These are phyloP conservation scores for Plutomurus gul DNA, from an alignment of 1,140 invertebrate species.

Conservation along the genomic window DNA sequence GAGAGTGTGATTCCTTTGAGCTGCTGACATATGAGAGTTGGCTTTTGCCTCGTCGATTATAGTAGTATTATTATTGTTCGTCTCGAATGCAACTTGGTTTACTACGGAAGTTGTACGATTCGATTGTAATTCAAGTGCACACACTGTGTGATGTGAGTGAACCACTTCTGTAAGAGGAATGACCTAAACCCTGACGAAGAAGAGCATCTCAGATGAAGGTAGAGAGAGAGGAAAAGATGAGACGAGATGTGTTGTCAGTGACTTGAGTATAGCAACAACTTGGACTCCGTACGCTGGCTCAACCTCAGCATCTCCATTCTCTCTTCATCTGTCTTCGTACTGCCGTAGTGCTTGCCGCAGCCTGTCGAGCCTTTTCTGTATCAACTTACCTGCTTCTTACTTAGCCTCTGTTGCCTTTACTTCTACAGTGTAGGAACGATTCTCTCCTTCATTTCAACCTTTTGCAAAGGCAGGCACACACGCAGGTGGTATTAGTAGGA, in stretches of 20 bases:
- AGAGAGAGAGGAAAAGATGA: background rate
- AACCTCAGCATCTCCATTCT: slow-evolving; percentile 7
- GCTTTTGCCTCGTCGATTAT: background rate
- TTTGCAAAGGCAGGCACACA: too few relatives aligned
- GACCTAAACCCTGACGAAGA: slow-evolving; percentile 41
- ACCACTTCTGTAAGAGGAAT: slow-evolving; percentile 49
- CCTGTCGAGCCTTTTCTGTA: too few relatives aligned
- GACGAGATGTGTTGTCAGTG: slow-evolving; percentile 27
- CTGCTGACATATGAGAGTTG: background rate
- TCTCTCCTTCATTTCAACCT: too few relatives aligned
- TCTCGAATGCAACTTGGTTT: background rate
- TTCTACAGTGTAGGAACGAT: too few relatives aligned
- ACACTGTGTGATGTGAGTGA: slow-evolving; percentile 35
- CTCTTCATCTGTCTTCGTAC: slow-evolving; percentile 11
- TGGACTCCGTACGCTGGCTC: background rate
- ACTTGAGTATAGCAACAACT: background rate
- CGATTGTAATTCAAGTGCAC: slow-evolving; percentile 21
- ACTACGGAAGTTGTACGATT: slow-evolving; percentile 16
- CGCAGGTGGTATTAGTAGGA: too few relatives aligned
- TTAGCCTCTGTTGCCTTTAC: too few relatives aligned
- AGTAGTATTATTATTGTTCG: background rate
- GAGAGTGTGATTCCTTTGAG: background rate
- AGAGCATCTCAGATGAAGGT: background rate
- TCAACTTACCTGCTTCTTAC: too few relatives aligned
- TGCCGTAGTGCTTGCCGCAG: too few relatives aligned